These are phyloP conservation scores for Pavo muticus DNA, from an alignment of 2,113 vertebrate genomes.

Conservation along the genomic window DNA sequence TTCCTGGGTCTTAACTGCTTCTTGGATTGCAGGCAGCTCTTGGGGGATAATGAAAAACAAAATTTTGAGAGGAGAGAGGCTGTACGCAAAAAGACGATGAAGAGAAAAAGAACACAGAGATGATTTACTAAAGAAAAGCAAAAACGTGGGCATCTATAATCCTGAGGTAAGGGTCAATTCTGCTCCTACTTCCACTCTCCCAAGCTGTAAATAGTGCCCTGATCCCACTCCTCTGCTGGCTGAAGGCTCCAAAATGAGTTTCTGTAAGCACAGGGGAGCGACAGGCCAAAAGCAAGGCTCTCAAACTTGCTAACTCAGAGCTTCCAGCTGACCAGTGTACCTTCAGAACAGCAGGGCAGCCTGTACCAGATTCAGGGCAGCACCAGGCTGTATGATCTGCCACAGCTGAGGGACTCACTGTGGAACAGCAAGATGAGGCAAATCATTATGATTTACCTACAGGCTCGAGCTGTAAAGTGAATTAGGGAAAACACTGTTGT, in stretches of 20 bases:
- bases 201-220: neutral
- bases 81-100: neutral
- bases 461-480: neutral
- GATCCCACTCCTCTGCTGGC: neutral
- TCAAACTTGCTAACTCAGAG: neutral
- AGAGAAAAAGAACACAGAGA: neutral
- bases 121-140: neutral
- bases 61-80: neutral
- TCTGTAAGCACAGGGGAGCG: neutral
- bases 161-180: accelerated
- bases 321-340: neutral
- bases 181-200: neutral
- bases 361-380: neutral
- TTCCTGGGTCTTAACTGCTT: neutral
- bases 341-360: neutral
- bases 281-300: neutral
- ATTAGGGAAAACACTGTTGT: neutral
- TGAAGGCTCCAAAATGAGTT: neutral
- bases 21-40: neutral
- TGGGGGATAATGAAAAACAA: neutral
- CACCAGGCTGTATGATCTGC: neutral
- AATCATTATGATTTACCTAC: neutral
- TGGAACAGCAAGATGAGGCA: neutral
- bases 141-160: neutral
- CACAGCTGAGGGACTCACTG: neutral